A percentile compares a stretch with the other conserved stretches of the same genome.
Conservation (phyloP, 2,888 invertebrate genomes). For the Hanleya hanleyi region DNA sequence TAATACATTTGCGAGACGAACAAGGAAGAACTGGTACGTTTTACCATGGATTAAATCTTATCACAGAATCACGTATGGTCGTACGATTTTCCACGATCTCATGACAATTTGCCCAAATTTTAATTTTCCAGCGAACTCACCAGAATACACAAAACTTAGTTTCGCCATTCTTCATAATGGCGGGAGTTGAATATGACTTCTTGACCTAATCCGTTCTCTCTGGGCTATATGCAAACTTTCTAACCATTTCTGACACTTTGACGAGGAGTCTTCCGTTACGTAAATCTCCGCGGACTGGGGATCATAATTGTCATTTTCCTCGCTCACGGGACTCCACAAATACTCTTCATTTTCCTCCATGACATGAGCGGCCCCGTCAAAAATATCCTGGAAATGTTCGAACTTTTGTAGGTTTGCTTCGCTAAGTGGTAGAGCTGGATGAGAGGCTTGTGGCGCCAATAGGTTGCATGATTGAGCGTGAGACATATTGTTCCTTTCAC, state of each 20-base stretch:
- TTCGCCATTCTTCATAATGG: constrained; percentile 44
- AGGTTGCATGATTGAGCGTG: not conserved
- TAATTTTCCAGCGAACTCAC: too few species aligned
- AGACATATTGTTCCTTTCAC: not conserved
- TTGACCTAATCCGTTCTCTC: constrained; percentile 55
- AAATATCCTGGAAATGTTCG: not conserved
- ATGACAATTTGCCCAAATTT: too few species aligned
- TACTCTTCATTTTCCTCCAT: not conserved
- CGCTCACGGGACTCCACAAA: not conserved
- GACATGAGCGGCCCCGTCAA: not conserved
- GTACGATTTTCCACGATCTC: too few species aligned
- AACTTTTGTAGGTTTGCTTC: not conserved
- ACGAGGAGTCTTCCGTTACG: not conserved
- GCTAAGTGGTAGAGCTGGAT: not conserved
- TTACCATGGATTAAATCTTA: too few species aligned
- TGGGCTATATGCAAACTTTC: constrained; percentile 55
- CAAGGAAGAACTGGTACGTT: too few species aligned
- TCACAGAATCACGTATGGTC: too few species aligned
- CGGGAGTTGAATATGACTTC: constrained; percentile 61
- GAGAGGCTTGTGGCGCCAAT: not conserved
- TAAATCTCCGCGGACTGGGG: not conserved
- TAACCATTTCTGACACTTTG: constrained; percentile 58
- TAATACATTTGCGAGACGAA: too few species aligned
- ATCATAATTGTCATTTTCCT: not conserved
- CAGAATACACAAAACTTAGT: too few species aligned